Base-by-base conservation (phyloP, 2,113 vertebrate species). In the Ceyx cyanopectus region DNA sequence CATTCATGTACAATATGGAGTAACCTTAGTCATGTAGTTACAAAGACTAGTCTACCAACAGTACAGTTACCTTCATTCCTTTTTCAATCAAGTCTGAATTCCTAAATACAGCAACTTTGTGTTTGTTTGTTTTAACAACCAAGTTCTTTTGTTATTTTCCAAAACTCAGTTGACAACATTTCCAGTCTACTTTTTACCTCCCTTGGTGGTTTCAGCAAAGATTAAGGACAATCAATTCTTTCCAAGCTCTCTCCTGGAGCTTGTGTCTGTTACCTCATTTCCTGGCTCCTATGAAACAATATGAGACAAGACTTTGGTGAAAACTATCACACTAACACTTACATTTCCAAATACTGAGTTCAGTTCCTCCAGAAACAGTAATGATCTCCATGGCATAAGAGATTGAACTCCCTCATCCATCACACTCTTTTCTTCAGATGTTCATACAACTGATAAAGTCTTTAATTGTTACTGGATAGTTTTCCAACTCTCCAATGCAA, bases 191-290 rank as follows among this genome's bases (percentile, higher is more conserved):
- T 94, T 96, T 94, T 92, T 82, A 76, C 84, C 62, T 92, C 91
- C 81, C 86, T 85, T 4, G 11, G n/a, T 82, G 74, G 67, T 90
- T 94, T 93, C 92, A 92, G 86, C 67, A 96, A 85, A 94, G 78
- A 79, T 86, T 93, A 96, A 89, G 87, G 70, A 82, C 50, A 92
- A 91, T 32, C 78, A 89, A 15, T 85, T 95, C 58, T 82, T 85
- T 85, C 84, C 84, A 93, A 95, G 75, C 84, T 74, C 95, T 63
- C 62, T 80, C 87, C 87, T 89, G 87, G 87, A 96, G 78, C 81
- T 74, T 93, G 46, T 85, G 65, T 75, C 63, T 85, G 76, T 92
- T 92, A 94, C 65, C 91, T 93, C 92, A 95, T 89, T 94, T 96
- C 61, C 91, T 94, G 89, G 84, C 84, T 91, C 84, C 67, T 82